Evolutionary conservation across 2,797 vertebrate genomes (phyloP).

Genomic region (Xenentodon cancila): DNA sequence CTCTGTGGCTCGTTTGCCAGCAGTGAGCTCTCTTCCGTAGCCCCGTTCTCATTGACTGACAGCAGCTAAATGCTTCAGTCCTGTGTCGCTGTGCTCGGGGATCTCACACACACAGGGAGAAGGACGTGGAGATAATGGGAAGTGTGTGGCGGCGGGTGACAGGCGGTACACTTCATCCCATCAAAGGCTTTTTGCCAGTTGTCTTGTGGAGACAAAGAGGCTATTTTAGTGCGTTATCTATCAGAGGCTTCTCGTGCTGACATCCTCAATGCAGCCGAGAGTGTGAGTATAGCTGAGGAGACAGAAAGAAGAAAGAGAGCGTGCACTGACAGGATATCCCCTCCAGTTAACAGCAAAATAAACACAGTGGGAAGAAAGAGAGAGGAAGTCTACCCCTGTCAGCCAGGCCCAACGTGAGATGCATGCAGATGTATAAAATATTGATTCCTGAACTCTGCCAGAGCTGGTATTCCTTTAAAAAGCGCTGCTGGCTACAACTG

Average conservation of each 20-base stretch:
- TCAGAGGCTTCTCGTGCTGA: constrained; percentile 65
- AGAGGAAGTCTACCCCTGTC: constrained; percentile 69
- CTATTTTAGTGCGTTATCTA: constrained; percentile 71
- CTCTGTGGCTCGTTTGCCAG: constrained; percentile 78
- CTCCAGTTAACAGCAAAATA: constrained; percentile 69
- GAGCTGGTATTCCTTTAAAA: constrained; percentile 35
- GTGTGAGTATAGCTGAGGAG: constrained; percentile 56
- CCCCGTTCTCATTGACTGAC: constrained; percentile 57
- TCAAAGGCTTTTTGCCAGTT: constrained; percentile 66
- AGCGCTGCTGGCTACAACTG: constrained; percentile 55
- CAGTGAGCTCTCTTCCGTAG: constrained; percentile 69
- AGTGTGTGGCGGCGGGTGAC: constrained; percentile 62
- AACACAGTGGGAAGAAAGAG: constrained; percentile 65
- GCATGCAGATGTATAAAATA: constrained; percentile 65
- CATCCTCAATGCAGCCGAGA: constrained; percentile 56
- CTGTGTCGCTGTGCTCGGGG: constrained; percentile 31
- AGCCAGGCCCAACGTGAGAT: constrained; percentile 59
- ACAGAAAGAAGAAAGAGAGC: constrained; percentile 62
- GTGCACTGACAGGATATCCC: constrained; percentile 72
- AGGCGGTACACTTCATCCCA: constrained; percentile 67
- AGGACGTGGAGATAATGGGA: constrained; percentile 60
- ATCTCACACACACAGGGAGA: constrained; percentile 50
- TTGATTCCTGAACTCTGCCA: constrained; percentile 53
- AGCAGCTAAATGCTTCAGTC: constrained; percentile 62
- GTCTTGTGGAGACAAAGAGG: constrained; percentile 71